These are phyloP conservation scores for Araneus ventricosus DNA, from an alignment of 1,140 invertebrate species.

Conservation along the genomic window DNA sequence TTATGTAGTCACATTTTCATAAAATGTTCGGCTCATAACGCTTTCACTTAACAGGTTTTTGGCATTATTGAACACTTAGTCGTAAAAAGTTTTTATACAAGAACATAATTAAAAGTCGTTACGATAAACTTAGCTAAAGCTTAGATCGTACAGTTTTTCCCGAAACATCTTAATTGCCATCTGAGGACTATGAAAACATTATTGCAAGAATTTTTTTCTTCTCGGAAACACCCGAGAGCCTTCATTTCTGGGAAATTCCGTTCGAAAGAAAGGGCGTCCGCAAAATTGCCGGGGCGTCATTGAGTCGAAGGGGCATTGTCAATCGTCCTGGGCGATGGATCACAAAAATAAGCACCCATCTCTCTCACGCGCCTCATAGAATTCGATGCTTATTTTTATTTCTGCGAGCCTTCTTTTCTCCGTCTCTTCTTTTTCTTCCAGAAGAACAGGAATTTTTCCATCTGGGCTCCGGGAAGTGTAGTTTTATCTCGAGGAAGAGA, in stretches of 20 bases:
- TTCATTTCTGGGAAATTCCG: neutral
- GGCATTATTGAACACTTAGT: too few species aligned
- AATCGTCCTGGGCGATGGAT: slow-evolving; percentile 15
- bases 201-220: too few species aligned
- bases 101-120: too few species aligned
- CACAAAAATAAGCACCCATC: slow-evolving; percentile 43
- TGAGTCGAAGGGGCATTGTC: slow-evolving; percentile 10
- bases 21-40: too few species aligned
- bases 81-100: too few species aligned
- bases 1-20: too few species aligned
- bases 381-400: slow-evolving; percentile 29
- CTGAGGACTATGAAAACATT: too few species aligned
- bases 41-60: too few species aligned
- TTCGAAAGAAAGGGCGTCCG: neutral
- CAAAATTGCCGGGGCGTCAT: slow-evolving; percentile 18
- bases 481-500: slow-evolving; percentile 7
- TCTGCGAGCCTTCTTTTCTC: neutral
- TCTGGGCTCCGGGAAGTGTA: neutral
- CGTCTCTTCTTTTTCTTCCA: neutral
- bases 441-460: slow-evolving; percentile 36
- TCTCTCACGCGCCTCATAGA: slow-evolving; percentile 21
- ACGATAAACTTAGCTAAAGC: too few species aligned
- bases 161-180: too few species aligned
- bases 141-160: too few species aligned
- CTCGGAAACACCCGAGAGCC: neutral